Conservation (phyloP, 1,140 invertebrate genomes). For the Pachypeltis micranthus region DNA sequence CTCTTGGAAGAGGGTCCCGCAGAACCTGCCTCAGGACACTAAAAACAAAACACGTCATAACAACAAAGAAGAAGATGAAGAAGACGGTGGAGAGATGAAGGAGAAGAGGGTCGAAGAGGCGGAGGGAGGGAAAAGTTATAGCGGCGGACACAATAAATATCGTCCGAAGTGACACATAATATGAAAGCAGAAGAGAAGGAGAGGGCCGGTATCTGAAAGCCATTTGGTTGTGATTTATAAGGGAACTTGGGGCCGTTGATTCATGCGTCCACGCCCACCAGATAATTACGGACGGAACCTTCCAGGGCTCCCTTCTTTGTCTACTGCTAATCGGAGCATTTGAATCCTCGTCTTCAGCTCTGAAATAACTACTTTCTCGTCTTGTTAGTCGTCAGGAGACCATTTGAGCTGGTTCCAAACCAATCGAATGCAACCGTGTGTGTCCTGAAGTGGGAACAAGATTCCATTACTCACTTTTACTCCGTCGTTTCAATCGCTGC, state of each 20-base stretch:
- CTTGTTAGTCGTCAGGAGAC: too few relatives aligned
- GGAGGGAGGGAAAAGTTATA: slow-evolving; percentile 2
- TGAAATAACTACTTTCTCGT: too few relatives aligned
- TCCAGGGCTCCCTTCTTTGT: slow-evolving; percentile 4
- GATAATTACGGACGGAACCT: slow-evolving; percentile 1
- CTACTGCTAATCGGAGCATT: slow-evolving; percentile 6
- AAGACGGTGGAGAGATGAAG: background rate
- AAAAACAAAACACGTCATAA: slow-evolving; percentile 10
- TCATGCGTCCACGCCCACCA: slow-evolving; percentile 5
- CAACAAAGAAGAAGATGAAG: background rate
- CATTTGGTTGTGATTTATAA: slow-evolving; percentile 5
- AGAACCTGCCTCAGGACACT: background rate
- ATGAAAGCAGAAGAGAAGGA: background rate
- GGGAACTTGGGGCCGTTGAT: slow-evolving; percentile 1
- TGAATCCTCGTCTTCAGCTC: background rate
- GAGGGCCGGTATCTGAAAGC: slow-evolving; percentile 1
- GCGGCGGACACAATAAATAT: slow-evolving; percentile 8
- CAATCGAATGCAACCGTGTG: too few relatives aligned
- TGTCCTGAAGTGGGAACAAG: too few relatives aligned
- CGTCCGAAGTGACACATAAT: slow-evolving; percentile 3
- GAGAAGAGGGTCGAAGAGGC: background rate
- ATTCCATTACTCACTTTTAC: too few relatives aligned
- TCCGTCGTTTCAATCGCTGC: too few relatives aligned
- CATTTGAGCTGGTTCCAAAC: too few relatives aligned
- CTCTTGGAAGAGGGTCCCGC: too few relatives aligned